Base-by-base conservation (phyloP, 2,888 invertebrate species). In the Heterodera filipjevi region DNA sequence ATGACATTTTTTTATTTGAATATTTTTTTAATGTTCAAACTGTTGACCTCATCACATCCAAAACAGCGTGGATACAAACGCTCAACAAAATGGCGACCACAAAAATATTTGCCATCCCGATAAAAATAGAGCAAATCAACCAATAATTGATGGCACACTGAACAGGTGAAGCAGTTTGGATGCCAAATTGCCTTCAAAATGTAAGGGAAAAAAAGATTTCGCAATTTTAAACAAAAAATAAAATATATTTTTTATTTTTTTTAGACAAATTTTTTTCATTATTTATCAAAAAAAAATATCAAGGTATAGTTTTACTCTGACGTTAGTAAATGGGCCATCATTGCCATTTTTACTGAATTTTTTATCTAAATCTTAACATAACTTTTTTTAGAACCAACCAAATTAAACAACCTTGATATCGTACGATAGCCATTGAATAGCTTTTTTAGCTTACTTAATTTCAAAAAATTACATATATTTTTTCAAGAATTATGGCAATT, bases 101-200 rank as follows among this genome's bases (percentile, higher is more conserved):
- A 95, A 87, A 94, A 95, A 68, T 95, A 92, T 85, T 94, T 93
- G 27, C 81, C 82, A 66, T 89, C 84, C 76, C 88, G 85, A 81
- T 84, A 85, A 90, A 95, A 95, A 89, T 95, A 95, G 3, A 95
- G 93, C 77, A 95, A 92, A 90, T 95, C 95, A 0, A 93, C 95
- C 53, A 95, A 90, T 8, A 94, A 91, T 89, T 95, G 94, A 70
- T 90, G 83, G 87, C 95, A 95, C 71, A 93, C 93, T 81, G 92
- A 92, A 87, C 95, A 95, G 82, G 93, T 93, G 89, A 95, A 95
- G 87, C 95, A 95, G 76, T 93, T 92, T 0, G 94, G 94, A 91
- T 95, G 95, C 94, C 94, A 95, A 49, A 93, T 92, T 44, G 85
- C 85, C 81, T 86, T 27, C 27, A 80, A 74, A 71, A 14, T 16